phyloP scores from a whole-genome alignment of 2,888 invertebrate species.

The Lasioglossum leucozonium region DNA sequence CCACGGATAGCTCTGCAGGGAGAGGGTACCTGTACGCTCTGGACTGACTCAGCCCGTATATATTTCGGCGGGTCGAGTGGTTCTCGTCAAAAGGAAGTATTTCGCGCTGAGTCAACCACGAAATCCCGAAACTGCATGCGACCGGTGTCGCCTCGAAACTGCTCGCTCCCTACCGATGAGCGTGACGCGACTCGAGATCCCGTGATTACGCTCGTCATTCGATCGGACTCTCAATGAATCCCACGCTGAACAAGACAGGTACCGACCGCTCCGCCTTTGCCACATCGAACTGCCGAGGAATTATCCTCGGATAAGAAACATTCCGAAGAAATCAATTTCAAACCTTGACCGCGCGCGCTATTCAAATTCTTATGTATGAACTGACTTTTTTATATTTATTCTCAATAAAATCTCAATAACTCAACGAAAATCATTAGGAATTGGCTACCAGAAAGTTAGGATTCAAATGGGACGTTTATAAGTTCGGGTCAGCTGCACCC shows the following conservation, averaged over 20 bases:
- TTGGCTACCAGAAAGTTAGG: neutral
- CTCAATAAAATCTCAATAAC: too few relatives aligned
- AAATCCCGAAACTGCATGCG: constrained; percentile 56
- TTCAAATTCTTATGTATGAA: neutral
- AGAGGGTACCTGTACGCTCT: constrained; percentile 54
- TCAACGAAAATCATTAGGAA: neutral
- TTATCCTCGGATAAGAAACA: neutral
- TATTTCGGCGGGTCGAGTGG: constrained; percentile 67
- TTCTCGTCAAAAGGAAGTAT: constrained; percentile 67
- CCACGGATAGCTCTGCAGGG: neutral
- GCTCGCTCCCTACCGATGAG: neutral
- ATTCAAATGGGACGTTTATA: neutral
- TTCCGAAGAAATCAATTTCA: neutral
- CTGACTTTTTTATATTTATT: neutral
- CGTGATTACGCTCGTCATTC: neutral
- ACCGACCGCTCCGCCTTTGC: neutral
- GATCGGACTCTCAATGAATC: neutral
- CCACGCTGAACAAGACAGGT: neutral
- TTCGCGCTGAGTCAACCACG: constrained; percentile 69
- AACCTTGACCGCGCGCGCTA: neutral
- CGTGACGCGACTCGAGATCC: neutral
- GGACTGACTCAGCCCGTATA: constrained; percentile 67
- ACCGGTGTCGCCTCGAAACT: constrained; percentile 33
- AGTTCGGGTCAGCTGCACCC: neutral
- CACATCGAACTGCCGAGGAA: neutral